These are phyloP conservation scores for Ascidia mentula DNA, from an alignment of 23 tunicate species.

Conservation along the genomic window DNA sequence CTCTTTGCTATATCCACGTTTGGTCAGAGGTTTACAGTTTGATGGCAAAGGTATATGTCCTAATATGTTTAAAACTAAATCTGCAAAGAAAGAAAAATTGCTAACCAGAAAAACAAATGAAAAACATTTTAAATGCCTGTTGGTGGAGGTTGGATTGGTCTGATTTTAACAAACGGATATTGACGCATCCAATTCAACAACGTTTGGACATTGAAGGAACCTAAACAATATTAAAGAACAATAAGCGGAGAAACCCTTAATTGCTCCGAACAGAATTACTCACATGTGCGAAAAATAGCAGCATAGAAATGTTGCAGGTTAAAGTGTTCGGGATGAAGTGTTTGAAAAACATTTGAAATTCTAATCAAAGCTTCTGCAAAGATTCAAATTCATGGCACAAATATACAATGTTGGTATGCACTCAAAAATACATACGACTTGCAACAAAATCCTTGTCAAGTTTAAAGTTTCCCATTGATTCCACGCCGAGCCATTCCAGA, in stretches of 20 bases:
- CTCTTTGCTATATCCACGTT: background rate
- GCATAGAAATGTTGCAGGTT: background rate
- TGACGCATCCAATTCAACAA: background rate
- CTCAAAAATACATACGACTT: background rate
- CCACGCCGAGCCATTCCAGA: background rate
- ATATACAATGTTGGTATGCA: too few species aligned
- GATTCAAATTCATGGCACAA: too few species aligned
- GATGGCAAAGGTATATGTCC: background rate
- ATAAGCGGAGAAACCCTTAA: too few species aligned
- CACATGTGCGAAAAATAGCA: background rate
- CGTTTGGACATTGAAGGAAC: background rate
- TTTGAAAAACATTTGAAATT: too few species aligned
- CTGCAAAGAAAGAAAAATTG: background rate
- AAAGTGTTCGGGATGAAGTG: background rate
- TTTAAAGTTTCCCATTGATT: background rate
- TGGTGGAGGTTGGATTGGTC: too few species aligned
- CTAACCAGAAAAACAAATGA: too few species aligned
- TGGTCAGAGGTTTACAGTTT: background rate
- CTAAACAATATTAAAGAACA: background rate
- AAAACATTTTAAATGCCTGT: too few species aligned
- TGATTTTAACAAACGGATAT: background rate
- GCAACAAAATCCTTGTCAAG: constrained; percentile 1
- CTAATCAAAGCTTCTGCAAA: too few species aligned
- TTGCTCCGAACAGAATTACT: background rate
- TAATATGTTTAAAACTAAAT: background rate